phyloP scores from a whole-genome alignment of 2,888 invertebrate species.

The Spodoptera littoralis region DNA sequence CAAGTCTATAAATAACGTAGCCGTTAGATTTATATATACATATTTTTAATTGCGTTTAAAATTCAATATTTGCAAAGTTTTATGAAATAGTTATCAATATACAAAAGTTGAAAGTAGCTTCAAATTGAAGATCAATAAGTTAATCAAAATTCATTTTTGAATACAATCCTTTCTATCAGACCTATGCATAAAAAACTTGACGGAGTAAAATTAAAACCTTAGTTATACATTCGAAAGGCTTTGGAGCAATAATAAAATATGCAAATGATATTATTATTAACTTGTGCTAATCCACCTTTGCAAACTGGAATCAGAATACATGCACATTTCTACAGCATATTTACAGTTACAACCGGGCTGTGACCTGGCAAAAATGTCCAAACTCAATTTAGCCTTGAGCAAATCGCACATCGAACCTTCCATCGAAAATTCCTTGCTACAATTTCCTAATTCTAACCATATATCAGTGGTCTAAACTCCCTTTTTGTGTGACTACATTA shows the following conservation, averaged over 20 bases:
- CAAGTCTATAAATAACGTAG: background rate
- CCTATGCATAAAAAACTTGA: background rate
- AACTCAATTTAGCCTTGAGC: constrained; percentile 32
- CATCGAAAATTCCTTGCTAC: constrained; percentile 29
- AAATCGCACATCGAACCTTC: constrained; percentile 45
- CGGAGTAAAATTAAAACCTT: background rate
- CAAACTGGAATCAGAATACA: constrained; percentile 14
- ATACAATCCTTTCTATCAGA: too few species aligned
- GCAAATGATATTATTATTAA: too few species aligned
- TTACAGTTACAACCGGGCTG: background rate
- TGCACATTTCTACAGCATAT: background rate
- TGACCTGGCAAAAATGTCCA: constrained; percentile 5
- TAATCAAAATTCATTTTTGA: too few species aligned
- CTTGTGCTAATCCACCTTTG: constrained; percentile 5
- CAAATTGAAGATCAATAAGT: too few species aligned
- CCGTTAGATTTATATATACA: constrained; percentile 1
- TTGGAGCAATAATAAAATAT: background rate
- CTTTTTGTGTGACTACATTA: constrained; percentile 38
- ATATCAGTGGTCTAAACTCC: constrained; percentile 38
- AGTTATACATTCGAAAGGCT: too few species aligned
- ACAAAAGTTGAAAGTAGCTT: too few species aligned
- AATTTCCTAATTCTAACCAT: constrained; percentile 53
- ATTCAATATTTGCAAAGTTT: too few species aligned
- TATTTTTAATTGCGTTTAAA: background rate
- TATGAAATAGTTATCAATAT: too few species aligned